Evolutionary conservation across 1,140 invertebrate genomes (phyloP).

Genomic region (Mya arenaria): DNA sequence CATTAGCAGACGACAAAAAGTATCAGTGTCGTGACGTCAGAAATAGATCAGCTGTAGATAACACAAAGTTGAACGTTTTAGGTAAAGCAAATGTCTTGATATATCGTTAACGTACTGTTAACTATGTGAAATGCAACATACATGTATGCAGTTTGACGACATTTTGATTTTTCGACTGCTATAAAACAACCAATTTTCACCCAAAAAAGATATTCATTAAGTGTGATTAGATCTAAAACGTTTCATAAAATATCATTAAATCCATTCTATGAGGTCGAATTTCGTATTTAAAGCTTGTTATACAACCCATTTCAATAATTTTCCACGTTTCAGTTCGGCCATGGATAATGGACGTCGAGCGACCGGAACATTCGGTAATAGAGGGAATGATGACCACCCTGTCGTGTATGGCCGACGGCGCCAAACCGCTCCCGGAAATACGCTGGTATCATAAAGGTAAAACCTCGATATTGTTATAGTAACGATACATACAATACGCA

Average conservation of each 20-base stretch:
- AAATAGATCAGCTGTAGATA: conserved; percentile 8
- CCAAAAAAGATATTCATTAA: too few relatives aligned
- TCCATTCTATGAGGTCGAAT: too few relatives aligned
- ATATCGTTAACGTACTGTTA: too few relatives aligned
- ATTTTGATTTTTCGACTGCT: background rate
- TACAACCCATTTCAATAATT: too few relatives aligned
- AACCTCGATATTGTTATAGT: background rate
- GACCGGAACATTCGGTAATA: conserved; percentile 32
- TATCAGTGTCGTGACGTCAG: conserved; percentile 59
- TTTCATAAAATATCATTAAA: too few relatives aligned
- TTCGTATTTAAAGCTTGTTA: too few relatives aligned
- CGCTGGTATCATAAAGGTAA: conserved; percentile 60
- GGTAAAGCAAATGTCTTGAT: too few relatives aligned
- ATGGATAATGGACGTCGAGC: background rate
- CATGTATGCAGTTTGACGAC: too few relatives aligned
- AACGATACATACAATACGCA: background rate
- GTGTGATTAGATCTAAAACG: too few relatives aligned
- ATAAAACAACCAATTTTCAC: background rate
- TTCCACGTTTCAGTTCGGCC: conserved; percentile 46
- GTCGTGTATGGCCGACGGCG: conserved; percentile 56
- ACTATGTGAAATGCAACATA: too few relatives aligned
- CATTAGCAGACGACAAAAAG: conserved; percentile 53
- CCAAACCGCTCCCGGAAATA: conserved; percentile 61
- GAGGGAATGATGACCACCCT: conserved; percentile 57
- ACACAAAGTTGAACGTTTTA: conserved; percentile 58